phyloP scores from a whole-genome alignment of 2,888 invertebrate species.

The Brachypalpus laphriformis region DNA sequence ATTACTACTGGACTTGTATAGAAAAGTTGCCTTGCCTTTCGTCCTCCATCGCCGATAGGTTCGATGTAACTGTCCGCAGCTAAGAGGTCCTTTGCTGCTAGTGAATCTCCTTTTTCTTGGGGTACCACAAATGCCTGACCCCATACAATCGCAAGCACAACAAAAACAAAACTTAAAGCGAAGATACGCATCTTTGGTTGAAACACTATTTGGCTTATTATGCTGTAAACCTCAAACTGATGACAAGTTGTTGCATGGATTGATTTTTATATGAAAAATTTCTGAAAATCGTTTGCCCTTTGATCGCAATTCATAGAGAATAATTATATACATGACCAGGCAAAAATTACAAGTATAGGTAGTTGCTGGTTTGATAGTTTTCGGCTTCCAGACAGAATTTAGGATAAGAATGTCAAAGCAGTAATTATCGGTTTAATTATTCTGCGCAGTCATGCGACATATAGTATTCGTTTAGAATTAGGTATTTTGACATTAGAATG shows the following conservation, averaged over 20 bases:
- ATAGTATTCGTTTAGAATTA: background rate
- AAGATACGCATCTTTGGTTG: background rate
- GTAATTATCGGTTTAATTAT: background rate
- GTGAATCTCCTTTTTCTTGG: background rate
- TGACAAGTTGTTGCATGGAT: background rate
- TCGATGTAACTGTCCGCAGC: background rate
- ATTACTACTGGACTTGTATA: background rate
- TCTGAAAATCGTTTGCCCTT: background rate
- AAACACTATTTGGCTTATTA: background rate
- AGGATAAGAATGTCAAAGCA: background rate
- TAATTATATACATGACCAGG: background rate
- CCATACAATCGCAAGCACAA: background rate
- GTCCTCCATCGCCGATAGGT: background rate
- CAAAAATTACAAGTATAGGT: background rate
- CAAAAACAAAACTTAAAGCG: background rate
- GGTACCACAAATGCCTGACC: background rate
- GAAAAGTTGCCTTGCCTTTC: background rate
- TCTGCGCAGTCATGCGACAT: background rate
- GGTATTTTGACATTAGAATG: background rate
- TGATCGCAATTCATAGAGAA: background rate
- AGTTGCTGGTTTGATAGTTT: background rate
- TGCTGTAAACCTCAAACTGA: background rate
- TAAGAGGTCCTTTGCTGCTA: background rate
- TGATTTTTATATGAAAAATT: slow-evolving; percentile 1
- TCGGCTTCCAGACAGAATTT: background rate